Conservation (phyloP, 1,140 invertebrate genomes). For the Matsumurasca onukii region DNA sequence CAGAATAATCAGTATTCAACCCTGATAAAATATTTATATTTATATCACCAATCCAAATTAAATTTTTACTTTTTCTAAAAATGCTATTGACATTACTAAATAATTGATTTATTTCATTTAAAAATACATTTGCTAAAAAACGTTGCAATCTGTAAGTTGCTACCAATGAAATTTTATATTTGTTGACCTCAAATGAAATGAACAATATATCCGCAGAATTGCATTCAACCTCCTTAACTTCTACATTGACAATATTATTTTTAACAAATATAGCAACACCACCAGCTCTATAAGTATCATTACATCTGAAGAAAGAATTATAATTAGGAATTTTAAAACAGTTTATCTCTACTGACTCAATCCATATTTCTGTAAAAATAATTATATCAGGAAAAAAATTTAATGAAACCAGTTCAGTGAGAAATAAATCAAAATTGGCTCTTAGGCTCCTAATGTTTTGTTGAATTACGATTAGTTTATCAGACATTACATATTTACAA, state of each 20-base stretch:
- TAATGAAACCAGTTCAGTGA: background rate
- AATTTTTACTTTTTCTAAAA: background rate
- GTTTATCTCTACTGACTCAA: background rate
- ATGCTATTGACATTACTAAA: background rate
- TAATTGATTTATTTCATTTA: background rate
- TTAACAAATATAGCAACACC: background rate
- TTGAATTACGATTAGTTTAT: too few species aligned
- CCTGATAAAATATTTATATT: background rate
- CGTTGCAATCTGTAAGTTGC: background rate
- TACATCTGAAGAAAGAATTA: background rate
- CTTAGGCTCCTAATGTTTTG: too few species aligned
- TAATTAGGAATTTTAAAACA: background rate
- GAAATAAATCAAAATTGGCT: background rate
- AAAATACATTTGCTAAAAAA: too few species aligned
- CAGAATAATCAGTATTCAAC: background rate
- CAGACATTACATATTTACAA: too few species aligned
- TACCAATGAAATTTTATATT: background rate
- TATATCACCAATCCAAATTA: background rate
- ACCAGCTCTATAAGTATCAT: background rate
- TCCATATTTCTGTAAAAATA: conserved; percentile 2
- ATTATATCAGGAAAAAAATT: background rate
- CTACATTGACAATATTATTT: background rate
- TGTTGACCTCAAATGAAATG: background rate
- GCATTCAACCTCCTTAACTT: background rate
- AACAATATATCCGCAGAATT: background rate